phyloP scores from a whole-genome alignment of 2,888 invertebrate genomes.

The Agrochola circellaris region DNA sequence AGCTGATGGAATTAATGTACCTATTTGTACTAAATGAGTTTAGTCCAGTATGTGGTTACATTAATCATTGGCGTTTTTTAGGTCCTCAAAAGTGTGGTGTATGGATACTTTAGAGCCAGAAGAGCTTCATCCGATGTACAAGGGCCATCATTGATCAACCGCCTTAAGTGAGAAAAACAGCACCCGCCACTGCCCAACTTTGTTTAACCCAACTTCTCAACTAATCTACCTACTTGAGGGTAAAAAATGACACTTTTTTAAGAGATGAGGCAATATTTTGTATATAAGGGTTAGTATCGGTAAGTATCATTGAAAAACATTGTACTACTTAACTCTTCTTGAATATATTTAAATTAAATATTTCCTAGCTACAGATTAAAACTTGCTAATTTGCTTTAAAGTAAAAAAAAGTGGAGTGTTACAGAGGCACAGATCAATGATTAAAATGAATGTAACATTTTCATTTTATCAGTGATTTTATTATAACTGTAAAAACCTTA shows the following conservation, averaged over 20 bases:
- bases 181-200: not conserved
- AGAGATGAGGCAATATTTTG: not conserved
- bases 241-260: too few relatives aligned
- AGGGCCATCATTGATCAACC: not conserved
- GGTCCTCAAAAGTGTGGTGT: not conserved
- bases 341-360: conserved; percentile 62
- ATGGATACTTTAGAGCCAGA: too few relatives aligned
- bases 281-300: conserved; percentile 9
- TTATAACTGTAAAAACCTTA: conserved; percentile 90
- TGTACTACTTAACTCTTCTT: conserved; percentile 44
- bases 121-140: not conserved
- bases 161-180: not conserved
- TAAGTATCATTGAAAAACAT: conserved; percentile 51
- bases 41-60: too few relatives aligned
- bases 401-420: conserved; percentile 45
- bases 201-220: not conserved
- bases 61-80: not conserved
- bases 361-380: conserved; percentile 61
- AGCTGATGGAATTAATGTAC: not conserved
- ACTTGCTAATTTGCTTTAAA: conserved; percentile 50
- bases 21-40: not conserved
- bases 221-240: not conserved
- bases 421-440: conserved; percentile 57
- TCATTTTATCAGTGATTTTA: conserved; percentile 80
- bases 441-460: conserved; percentile 64